Evolutionary conservation across 2,888 invertebrate species (phyloP), one percentile per base, ranked within the genome.

Genomic region (Apotomis capreana): DNA sequence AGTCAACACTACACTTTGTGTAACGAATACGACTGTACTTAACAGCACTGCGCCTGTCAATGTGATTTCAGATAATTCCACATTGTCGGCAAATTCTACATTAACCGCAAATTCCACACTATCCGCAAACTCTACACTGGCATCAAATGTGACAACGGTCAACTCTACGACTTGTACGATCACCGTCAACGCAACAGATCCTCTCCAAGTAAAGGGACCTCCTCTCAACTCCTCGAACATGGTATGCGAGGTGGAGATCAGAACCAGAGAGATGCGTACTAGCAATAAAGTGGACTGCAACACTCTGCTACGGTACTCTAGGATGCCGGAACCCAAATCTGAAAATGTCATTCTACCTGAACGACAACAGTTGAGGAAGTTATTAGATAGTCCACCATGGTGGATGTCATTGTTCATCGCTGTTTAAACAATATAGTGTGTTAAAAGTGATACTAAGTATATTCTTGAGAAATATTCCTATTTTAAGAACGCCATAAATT

Each of bases 371-470:
- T 74, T 92, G 46, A 89, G 90, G 73, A 78, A 87, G 0, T 91
- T 90, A 89, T 69, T 90, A 12, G 74, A 83, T 3, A 92, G 86
- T 52, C 92, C 92, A 1, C 92, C 92, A 0, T 92, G 92, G 92
- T 92, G 92, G 92, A 77, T 89, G 81, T 86, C 91, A 15, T 71
- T 89, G 74, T 89, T 92, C 73, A 87, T 92, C 69, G 89, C 89
- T 54, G 84, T 88, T 4, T 92, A 79, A 76, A 44, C 0, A 8
- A 46, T 15, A 10, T 4, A 51, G 40, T 40, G 0, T 40, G 40
- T 40, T 40, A 40, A 40, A 40, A 40, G 5, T 40, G 40, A 40
- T 5, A 40, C 5, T 40, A 40, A 6, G 40, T 40, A 40, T 6
- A 5, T 40, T 40, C 4, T 40, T 40, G 40, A 40, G 6, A 40